Percentiles rank a stretch among this genome's conserved stretches.
Conservation (phyloP, 1,140 invertebrate species). For the Rhagoletis pomonella region DNA sequence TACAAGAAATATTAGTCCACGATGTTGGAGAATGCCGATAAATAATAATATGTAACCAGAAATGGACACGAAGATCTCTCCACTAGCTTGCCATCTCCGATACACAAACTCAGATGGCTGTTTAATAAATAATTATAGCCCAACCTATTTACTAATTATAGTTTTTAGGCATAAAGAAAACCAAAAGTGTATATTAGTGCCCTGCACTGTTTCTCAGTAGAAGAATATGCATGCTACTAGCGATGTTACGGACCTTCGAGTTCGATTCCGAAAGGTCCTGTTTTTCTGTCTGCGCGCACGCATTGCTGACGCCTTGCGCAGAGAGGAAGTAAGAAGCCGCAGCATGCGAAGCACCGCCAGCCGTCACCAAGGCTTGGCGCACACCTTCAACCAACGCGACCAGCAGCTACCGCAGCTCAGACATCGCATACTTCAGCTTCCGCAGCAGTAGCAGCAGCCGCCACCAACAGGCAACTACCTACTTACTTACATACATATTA, state of each 20-base stretch:
- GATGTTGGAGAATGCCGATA: not conserved
- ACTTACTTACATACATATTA: not conserved
- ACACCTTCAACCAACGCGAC: not conserved
- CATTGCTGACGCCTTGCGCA: not conserved
- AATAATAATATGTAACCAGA: not conserved
- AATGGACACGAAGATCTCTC: not conserved
- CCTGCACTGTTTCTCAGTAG: no score
- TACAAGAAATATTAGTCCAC: no score
- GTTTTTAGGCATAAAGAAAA: not conserved
- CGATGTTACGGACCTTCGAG: no score
- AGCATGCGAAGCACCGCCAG: not conserved
- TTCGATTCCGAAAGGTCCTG: no score
- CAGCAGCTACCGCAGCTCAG: not conserved
- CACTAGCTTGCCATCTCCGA: not conserved
- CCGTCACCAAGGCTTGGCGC: not conserved
- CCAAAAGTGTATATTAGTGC: not conserved
- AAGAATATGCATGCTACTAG: not conserved
- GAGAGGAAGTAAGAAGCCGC: not conserved
- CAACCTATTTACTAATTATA: slow-evolving; percentile 12
- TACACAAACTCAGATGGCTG: not conserved
- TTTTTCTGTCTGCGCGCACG: not conserved
- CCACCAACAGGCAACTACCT: not conserved
- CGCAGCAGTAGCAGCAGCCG: not conserved
- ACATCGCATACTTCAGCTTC: not conserved
- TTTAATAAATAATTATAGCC: not conserved